Evolutionary conservation across 2,113 vertebrate species (phyloP), one percentile per base, ranked within the genome.

Genomic region (Epinephelus fuscoguttatus): DNA sequence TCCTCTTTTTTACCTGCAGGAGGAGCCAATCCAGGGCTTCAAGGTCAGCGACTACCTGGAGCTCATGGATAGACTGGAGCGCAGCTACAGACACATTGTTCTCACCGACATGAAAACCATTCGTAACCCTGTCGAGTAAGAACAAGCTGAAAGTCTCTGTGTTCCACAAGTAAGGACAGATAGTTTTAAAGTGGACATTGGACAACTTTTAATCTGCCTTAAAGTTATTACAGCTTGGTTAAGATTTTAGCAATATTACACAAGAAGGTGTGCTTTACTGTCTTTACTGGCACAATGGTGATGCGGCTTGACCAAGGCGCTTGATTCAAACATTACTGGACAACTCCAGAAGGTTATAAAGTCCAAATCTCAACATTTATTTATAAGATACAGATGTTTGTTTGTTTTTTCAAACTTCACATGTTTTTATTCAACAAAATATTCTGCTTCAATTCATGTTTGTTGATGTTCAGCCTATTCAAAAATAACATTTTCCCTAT

Each of bases 21-120:
- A 99, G 93, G 97, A 99, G 95, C 95, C 97, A 11, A 95, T 99
- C 72, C 92, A 73, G 79, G 96, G 96, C 53, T 99, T 99, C 94
- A 95, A 85, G 88, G 94, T 99, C 84, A 94, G 96, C 59, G 83
- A 95, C 88, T 96, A 98, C 83, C 89, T 99, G 93, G 95, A 96
- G 73, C 98, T 96, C 90, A 98, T 99, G 98, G 91, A 96, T 91
- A 92, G 63, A 13, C 90, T 99, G 92, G 96, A 99, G 80, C 84
- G 70, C 2, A 92, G 89, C 78, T 98, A 99, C 96, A 95, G 97
- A 81, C 89, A 91, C 0, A 21, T 95, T 37, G 92, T 99, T 45
- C 91, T 98, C 86, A 87, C 94, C 40, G 97, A 97, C 86, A 98
- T 99, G 98, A 94, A 60, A 55, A 95, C 67, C 52, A 88, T 98